phyloP scores from a whole-genome alignment of 92 coral and sea anemone genomes.

The Micromussa lordhowensis region DNA sequence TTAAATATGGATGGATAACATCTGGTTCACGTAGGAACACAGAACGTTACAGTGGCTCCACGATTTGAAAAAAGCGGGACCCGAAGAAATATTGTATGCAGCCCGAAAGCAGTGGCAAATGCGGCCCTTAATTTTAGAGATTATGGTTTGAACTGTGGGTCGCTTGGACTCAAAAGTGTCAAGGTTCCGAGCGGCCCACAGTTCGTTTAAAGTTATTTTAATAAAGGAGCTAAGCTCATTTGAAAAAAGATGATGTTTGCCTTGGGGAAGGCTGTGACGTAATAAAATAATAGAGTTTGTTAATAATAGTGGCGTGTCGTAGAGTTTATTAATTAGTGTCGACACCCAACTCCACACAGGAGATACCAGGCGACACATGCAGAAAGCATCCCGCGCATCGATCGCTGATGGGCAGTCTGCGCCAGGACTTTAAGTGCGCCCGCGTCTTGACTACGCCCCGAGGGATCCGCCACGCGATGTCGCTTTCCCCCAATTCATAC shows the following conservation, averaged over 20 bases:
- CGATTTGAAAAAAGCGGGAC: background rate
- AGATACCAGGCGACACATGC: background rate
- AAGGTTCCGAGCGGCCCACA: constrained; percentile 15
- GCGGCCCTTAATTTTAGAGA: background rate
- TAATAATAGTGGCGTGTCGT: background rate
- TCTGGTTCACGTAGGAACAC: background rate
- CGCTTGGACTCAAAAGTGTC: background rate
- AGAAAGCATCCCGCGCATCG: background rate
- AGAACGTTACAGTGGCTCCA: background rate
- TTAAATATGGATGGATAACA: no score
- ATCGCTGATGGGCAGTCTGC: background rate
- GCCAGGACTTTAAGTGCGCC: background rate
- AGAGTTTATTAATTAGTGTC: background rate
- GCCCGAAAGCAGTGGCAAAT: background rate
- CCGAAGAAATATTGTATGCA: background rate
- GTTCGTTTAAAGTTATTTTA: background rate
- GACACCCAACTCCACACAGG: constrained; percentile 5
- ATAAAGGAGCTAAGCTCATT: background rate
- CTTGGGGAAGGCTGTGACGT: background rate
- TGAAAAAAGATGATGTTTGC: background rate
- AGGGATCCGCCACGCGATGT: constrained; percentile 11
- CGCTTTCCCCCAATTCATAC: constrained; percentile 29
- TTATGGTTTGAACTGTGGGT: background rate
- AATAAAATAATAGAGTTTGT: background rate
- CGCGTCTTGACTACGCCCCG: constrained; percentile 5